phyloP scores from a whole-genome alignment of 2,797 vertebrate species.

The Streptopelia turtur region DNA sequence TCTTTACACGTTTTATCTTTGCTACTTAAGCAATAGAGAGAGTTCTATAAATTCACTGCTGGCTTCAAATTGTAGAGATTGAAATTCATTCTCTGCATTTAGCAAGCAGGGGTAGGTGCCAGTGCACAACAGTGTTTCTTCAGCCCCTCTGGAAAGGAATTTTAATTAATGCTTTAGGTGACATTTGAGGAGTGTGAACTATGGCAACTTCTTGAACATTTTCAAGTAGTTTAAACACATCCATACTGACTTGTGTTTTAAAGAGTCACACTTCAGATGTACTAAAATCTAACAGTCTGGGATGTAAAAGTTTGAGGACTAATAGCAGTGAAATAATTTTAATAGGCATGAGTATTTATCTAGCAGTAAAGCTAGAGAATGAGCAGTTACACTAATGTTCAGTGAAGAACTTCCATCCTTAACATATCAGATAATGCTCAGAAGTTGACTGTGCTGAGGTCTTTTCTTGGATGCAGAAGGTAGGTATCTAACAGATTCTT shows the following conservation, averaged over 20 bases:
- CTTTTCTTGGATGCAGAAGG: neutral
- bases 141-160: neutral
- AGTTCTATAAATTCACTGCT: neutral
- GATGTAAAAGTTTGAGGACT: neutral
- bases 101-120: neutral
- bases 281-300: neutral
- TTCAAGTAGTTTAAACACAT: slow-evolving; percentile 11
- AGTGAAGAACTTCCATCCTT: neutral
- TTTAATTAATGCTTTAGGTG: slow-evolving; percentile 39
- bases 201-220: neutral
- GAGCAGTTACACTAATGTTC: neutral
- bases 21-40: neutral
- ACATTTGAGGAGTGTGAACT: slow-evolving; percentile 35
- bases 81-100: neutral
- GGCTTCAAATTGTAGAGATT: neutral
- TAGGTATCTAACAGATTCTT: neutral
- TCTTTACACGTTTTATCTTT: neutral
- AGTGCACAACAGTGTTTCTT: neutral
- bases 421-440: neutral
- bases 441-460: neutral
- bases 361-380: neutral
- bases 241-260: neutral
- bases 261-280: neutral
- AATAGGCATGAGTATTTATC: neutral
- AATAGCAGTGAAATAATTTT: neutral